Evolutionary conservation across 1,140 invertebrate genomes (phyloP), one percentile per base, ranked within the genome.

Genomic region (Drosophila kepulauana): DNA sequence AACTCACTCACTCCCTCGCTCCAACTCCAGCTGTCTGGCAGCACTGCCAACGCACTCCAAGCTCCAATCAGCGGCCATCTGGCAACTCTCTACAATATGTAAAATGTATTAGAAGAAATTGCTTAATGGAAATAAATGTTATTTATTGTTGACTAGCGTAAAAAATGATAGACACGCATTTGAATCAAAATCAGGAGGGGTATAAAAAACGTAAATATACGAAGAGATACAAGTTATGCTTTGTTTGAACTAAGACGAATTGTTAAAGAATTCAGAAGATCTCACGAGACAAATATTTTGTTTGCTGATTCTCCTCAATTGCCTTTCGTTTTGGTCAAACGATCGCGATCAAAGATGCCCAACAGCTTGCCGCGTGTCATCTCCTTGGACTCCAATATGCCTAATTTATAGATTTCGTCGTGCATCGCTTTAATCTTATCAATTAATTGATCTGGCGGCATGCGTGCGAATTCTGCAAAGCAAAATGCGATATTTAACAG

Each of bases 331-430:
- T 81, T 86, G 38, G 70, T 61, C 13, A 51, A 5, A 20, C 67
- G 74, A 5, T 89, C 62, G 0, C 66, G 68, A 52, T 81, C 95
- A 81, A 97, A 97, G 86, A 99, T 97, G 93, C 98, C 98, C 46
- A 99, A 94, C 93, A 98, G 98, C 93, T 98, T 98, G 41, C 98
- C 98, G 79, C 98, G 94, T 0, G 98, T 99, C 97, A 99, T 98
- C 94, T 99, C 98, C 92, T 98, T 98, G 1, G 98, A 96, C 94
- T 99, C 98, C 91, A 98, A 97, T 10, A 98, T 93, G 5, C 98
- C 98, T 16, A 99, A 93, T 91, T 98, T 97, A 93, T 99, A 99
- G 5, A 98, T 98, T 52, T 97, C 93, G 91, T 99, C 98, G 91
- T 99, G 97, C 16, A 99, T 93, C 87, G 97, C 97, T 92, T 98